phyloP scores from a whole-genome alignment of 2,113 vertebrate species.

The Albula glossodonta region DNA sequence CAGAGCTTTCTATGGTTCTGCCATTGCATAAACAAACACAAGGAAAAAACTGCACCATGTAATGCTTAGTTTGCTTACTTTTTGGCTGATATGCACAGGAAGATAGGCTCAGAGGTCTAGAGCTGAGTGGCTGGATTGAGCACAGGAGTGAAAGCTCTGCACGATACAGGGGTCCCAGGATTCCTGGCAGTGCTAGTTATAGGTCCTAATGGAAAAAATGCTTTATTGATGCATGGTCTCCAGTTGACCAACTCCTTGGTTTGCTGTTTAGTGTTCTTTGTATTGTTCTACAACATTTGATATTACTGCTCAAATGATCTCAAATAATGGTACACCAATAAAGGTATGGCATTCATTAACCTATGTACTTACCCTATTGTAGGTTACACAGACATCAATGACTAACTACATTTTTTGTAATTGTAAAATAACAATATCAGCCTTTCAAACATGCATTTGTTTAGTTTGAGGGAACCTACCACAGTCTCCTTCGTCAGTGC shows the following conservation, averaged over 20 bases:
- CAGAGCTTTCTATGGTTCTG: background rate
- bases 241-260: background rate
- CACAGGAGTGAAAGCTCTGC: background rate
- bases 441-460: background rate
- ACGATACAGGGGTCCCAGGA: too few relatives aligned
- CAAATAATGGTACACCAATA: background rate
- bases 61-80: background rate
- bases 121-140: too few relatives aligned
- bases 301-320: background rate
- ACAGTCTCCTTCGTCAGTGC: background rate
- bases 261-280: background rate
- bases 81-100: background rate
- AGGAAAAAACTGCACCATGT: background rate
- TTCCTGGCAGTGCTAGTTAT: too few relatives aligned
- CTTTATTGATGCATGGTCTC: background rate
- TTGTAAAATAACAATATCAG: background rate
- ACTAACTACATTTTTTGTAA: background rate
- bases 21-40: background rate
- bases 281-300: background rate
- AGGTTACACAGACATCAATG: background rate
- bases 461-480: background rate
- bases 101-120: background rate
- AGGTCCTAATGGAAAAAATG: too few relatives aligned
- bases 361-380: background rate
- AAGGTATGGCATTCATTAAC: background rate